phyloP scores from a whole-genome alignment of 2,113 vertebrate species.

The Gallinago media region DNA sequence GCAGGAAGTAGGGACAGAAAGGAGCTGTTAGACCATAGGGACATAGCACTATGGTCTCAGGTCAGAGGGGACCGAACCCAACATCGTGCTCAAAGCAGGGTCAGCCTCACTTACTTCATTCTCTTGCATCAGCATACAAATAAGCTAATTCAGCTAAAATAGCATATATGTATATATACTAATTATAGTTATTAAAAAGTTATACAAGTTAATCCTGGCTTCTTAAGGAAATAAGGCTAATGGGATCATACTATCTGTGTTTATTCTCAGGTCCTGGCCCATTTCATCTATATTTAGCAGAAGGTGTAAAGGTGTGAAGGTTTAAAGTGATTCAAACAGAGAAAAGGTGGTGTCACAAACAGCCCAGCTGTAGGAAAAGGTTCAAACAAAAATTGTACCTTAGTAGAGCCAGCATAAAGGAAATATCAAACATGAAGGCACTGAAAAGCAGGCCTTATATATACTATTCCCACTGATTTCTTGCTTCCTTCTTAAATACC shows the following conservation, averaged over 20 bases:
- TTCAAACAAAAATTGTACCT: not conserved
- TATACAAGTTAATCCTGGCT: not conserved
- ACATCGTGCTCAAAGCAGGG: not conserved
- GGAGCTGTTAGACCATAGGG: not conserved
- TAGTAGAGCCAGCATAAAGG: not conserved
- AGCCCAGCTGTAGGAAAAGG: not conserved
- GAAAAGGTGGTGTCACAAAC: not conserved
- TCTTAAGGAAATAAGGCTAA: not conserved
- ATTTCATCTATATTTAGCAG: not conserved
- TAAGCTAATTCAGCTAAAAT: not conserved
- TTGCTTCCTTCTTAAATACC: not conserved
- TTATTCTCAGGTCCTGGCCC: not conserved
- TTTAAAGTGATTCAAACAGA: not conserved
- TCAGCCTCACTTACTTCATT: not conserved
- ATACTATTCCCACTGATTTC: not conserved
- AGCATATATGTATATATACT: not conserved
- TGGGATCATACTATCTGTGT: not conserved
- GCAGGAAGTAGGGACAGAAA: not conserved
- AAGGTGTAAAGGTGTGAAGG: not conserved
- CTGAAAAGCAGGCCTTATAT: not conserved
- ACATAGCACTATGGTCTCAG: not conserved
- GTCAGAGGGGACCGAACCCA: not conserved
- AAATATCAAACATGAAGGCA: not conserved
- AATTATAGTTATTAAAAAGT: not conserved
- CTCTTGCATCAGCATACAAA: not conserved